Evolutionary conservation across 2,888 invertebrate genomes (phyloP).

Genomic region (Epinotia brunnichana): DNA sequence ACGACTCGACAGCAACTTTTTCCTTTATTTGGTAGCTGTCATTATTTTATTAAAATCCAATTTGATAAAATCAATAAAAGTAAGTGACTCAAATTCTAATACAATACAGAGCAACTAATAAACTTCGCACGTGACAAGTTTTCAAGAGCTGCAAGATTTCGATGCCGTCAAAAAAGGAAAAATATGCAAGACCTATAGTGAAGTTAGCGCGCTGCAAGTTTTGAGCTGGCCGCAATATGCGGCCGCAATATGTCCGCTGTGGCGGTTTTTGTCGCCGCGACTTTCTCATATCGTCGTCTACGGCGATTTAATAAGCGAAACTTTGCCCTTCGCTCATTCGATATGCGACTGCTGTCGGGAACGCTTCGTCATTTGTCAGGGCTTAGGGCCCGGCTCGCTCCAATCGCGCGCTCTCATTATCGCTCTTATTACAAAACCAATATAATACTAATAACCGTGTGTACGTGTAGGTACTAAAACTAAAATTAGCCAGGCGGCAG

Average conservation of each 20-base stretch:
- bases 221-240: constrained; percentile 69
- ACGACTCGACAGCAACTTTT: too few relatives aligned
- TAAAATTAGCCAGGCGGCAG: too few relatives aligned
- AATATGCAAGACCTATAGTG: constrained; percentile 66
- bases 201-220: constrained; percentile 75
- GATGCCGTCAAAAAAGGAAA: constrained; percentile 61
- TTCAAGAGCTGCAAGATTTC: constrained; percentile 51
- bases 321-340: constrained; percentile 76
- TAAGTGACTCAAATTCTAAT: constrained; percentile 49
- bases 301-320: constrained; percentile 81
- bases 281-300: constrained; percentile 77
- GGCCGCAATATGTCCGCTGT: constrained; percentile 76
- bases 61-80: constrained; percentile 38
- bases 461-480: too few relatives aligned
- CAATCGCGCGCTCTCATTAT: constrained; percentile 47
- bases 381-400: constrained; percentile 31
- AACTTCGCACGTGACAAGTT: constrained; percentile 61
- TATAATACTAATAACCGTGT: background rate
- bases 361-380: constrained; percentile 68
- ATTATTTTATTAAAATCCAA: background rate
- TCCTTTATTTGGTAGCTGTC: too few relatives aligned
- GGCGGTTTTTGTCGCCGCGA: constrained; percentile 75
- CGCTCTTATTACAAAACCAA: constrained; percentile 8
- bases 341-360: constrained; percentile 75
- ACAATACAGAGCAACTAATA: constrained; percentile 57